These are phyloP conservation scores for Boloria selene DNA, from an alignment of 2,888 invertebrate species.

Conservation along the genomic window DNA sequence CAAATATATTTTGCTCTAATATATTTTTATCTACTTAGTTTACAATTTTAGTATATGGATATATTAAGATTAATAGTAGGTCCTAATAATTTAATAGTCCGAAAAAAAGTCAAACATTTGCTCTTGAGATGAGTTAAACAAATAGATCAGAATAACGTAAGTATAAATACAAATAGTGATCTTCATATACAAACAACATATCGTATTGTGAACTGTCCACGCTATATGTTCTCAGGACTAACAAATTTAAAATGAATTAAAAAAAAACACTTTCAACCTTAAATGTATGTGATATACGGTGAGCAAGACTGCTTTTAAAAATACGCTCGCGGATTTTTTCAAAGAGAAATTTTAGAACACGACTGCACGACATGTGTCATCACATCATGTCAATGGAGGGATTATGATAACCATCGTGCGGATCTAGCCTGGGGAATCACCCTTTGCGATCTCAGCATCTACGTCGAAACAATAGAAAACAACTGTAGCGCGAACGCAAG, in stretches of 20 bases:
- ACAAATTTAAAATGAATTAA: conserved; percentile 42
- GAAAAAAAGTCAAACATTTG: conserved; percentile 34
- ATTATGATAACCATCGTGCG: conserved; percentile 82
- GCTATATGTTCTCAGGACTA: conserved; percentile 65
- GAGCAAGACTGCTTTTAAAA: conserved; percentile 41
- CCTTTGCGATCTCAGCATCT: conserved; percentile 73
- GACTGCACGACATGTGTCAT: conserved; percentile 81
- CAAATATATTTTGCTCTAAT: no score
- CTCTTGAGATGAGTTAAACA: conserved; percentile 60
- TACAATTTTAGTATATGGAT: no score
- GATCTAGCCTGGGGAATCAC: conserved; percentile 78
- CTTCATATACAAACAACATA: conserved; percentile 68
- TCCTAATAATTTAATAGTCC: conserved; percentile 45
- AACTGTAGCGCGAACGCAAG: conserved; percentile 40
- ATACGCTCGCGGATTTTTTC: conserved; percentile 54
- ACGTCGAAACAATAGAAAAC: conserved; percentile 53
- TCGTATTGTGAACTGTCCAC: conserved; percentile 70
- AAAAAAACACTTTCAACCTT: conserved; percentile 45
- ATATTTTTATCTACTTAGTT: no score
- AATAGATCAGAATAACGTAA: conserved; percentile 62
- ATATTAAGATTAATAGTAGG: background rate
- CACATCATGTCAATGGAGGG: conserved; percentile 82
- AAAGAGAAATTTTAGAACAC: conserved; percentile 75
- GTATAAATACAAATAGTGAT: conserved; percentile 62
- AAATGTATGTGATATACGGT: conserved; percentile 46